These are phyloP conservation scores for Cydia splendana DNA, from an alignment of 1,140 invertebrate genomes.

Conservation along the genomic window DNA sequence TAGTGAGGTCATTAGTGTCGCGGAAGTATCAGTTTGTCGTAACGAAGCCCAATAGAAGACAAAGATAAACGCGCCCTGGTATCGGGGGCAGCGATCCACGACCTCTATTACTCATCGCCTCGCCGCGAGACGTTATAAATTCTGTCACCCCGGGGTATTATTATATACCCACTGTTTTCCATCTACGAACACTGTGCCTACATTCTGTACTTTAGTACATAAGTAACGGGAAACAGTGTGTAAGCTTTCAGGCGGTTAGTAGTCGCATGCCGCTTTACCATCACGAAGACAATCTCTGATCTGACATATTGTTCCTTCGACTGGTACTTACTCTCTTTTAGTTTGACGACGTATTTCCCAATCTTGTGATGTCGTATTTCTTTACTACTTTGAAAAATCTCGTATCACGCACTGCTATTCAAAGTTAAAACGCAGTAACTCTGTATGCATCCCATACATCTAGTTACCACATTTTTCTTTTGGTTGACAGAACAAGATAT, in stretches of 20 bases:
- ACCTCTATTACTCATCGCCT: slow-evolving; percentile 23
- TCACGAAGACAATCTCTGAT: not conserved
- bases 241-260: not conserved
- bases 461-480: no score
- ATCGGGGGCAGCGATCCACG: slow-evolving; percentile 16
- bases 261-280: not conserved
- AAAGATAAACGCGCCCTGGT: slow-evolving; percentile 1
- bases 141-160: slow-evolving; percentile 22
- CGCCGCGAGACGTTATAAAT: slow-evolving; percentile 22
- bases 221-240: not conserved
- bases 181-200: not conserved
- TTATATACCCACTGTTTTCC: slow-evolving; percentile 8
- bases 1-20: slow-evolving; percentile 21
- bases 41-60: slow-evolving; percentile 28
- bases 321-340: not conserved
- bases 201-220: not conserved
- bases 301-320: not conserved
- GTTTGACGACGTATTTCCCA: not conserved
- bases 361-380: not conserved
- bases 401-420: no score
- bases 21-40: slow-evolving; percentile 22
- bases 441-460: no score
- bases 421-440: no score
- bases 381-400: no score
- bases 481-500: no score